Percentiles rank a stretch among this genome's conserved stretches.
Conservation (phyloP, 2,888 invertebrate genomes). For the Lymantria monacha region DNA sequence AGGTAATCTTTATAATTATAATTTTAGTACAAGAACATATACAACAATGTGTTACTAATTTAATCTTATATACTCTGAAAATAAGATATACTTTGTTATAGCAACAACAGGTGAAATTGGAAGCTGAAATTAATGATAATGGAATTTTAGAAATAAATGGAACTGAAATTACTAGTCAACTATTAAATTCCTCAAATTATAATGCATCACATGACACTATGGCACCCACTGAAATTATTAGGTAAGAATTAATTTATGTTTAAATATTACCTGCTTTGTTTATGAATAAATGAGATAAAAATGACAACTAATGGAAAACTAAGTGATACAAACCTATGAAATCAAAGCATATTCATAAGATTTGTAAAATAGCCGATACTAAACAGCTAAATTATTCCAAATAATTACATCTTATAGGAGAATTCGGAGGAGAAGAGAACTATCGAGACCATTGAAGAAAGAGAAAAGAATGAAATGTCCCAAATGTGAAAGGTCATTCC, state of each 20-base stretch:
- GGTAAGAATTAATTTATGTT: constrained; percentile 11
- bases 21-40: neutral
- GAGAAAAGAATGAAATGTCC: constrained; percentile 69
- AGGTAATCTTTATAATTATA: constrained; percentile 32
- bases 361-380: too few relatives aligned
- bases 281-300: too few relatives aligned
- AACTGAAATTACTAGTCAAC: constrained; percentile 38
- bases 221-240: constrained; percentile 31
- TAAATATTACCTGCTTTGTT: too few relatives aligned
- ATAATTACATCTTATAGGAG: constrained; percentile 29
- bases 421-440: constrained; percentile 43
- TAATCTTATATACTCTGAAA: neutral
- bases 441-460: constrained; percentile 40
- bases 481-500: constrained; percentile 73
- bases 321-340: too few relatives aligned
- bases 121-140: constrained; percentile 35
- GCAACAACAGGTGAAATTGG: constrained; percentile 38
- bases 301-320: too few relatives aligned
- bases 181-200: constrained; percentile 5
- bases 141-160: constrained; percentile 42
- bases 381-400: too few relatives aligned
- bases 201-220: constrained; percentile 15
- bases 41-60: neutral
- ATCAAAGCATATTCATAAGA: too few relatives aligned
- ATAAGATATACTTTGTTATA: constrained; percentile 3